These are phyloP conservation scores for Columba janthina DNA, from an alignment of 2,113 vertebrate species.

Conservation along the genomic window DNA sequence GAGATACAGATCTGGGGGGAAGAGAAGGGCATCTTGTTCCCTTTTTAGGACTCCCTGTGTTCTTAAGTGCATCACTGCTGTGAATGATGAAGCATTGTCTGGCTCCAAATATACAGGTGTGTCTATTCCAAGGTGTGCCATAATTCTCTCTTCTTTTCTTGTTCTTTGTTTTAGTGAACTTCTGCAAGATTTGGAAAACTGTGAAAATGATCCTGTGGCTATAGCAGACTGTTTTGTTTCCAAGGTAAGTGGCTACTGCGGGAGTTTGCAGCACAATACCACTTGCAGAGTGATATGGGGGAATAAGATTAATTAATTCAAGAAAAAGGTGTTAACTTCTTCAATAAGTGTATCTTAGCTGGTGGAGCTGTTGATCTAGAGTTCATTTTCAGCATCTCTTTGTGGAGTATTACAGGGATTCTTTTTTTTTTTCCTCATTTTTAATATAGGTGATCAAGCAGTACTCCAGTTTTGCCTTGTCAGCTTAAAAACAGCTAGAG, in stretches of 20 bases:
- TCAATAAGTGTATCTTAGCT: not conserved
- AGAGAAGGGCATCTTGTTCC: not conserved
- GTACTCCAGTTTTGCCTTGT: not conserved
- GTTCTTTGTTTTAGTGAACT: conserved; percentile 79
- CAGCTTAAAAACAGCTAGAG: not conserved
- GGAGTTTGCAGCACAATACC: not conserved
- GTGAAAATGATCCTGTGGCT: conserved; percentile 88
- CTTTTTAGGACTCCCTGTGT: not conserved
- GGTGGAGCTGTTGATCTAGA: not conserved
- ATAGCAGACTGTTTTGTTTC: conserved; percentile 94
- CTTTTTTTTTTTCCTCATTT: not conserved
- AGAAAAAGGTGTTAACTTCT: not conserved
- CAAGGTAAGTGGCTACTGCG: conserved; percentile 82
- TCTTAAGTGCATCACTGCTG: not conserved
- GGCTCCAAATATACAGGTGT: not conserved
- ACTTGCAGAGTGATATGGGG: not conserved
- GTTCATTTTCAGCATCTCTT: not conserved
- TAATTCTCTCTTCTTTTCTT: not conserved
- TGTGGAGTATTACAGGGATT: not conserved
- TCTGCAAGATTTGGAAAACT: conserved; percentile 88
- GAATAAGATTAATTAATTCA: not conserved
- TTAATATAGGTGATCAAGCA: not conserved
- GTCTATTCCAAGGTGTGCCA: not conserved
- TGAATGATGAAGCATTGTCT: not conserved
- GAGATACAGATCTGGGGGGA: accelerated